These are phyloP conservation scores for Ciconia nigra DNA, from an alignment of 2,797 vertebrate species.

Conservation along the genomic window DNA sequence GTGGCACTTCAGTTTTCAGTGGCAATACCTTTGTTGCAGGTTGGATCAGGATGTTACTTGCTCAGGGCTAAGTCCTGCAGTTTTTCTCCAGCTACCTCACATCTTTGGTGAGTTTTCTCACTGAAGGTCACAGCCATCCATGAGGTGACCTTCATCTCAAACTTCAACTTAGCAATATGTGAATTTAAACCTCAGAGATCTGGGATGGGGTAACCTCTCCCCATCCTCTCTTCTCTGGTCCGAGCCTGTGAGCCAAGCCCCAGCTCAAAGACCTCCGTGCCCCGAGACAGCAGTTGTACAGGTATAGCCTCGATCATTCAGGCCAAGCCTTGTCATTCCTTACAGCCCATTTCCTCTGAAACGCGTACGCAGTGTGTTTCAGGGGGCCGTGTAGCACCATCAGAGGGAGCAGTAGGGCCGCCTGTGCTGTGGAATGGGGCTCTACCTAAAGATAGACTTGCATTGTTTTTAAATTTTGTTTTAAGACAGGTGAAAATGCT, in stretches of 20 bases:
- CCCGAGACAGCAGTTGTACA: background rate
- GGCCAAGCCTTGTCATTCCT: background rate
- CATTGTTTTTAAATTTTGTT: background rate
- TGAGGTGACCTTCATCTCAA: background rate
- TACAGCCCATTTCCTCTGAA: background rate
- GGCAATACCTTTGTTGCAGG: background rate
- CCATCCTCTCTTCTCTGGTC: background rate
- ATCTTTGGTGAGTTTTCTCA: background rate
- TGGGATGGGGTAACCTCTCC: background rate
- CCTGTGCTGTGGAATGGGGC: background rate
- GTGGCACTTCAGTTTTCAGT: background rate
- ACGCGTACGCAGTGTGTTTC: background rate
- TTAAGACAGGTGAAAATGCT: background rate
- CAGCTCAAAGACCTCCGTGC: background rate
- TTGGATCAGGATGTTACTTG: background rate
- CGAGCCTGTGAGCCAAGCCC: background rate
- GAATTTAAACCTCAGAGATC: background rate
- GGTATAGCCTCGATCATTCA: too few relatives aligned
- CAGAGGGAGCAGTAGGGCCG: background rate
- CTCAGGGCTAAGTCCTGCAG: background rate
- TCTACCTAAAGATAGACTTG: background rate
- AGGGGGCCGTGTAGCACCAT: background rate
- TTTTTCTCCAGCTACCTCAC: background rate
- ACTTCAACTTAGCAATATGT: background rate
- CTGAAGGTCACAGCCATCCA: background rate